Percentiles rank a stretch among this genome's conserved stretches.
phyloP scores from a whole-genome alignment of 2,888 invertebrate genomes.

The Cyaniris semiargus region DNA sequence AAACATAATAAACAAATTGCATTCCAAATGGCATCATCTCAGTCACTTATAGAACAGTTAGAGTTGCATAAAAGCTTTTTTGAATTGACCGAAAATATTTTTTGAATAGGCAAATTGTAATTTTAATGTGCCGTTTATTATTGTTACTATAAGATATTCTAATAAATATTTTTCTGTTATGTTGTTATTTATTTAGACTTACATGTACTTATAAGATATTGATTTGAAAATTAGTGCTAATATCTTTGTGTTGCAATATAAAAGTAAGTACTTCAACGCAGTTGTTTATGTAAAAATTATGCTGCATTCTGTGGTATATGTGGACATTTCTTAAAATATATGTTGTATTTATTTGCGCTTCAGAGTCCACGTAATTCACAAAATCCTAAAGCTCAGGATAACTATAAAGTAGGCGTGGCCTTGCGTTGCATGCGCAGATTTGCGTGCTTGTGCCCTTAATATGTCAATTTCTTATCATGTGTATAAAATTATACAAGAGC shows the following conservation, averaged over 20 bases:
- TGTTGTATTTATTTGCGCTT: conserved; percentile 16
- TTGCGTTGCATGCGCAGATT: not conserved
- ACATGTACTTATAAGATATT: not conserved
- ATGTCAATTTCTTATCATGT: not conserved
- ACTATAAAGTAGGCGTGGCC: not conserved
- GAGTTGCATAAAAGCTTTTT: not conserved
- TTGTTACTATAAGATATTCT: not conserved
- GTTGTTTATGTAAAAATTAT: not conserved
- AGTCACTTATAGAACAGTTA: not conserved
- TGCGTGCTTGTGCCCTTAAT: not conserved
- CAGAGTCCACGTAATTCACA: not conserved
- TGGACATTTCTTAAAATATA: not conserved
- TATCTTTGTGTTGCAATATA: not conserved
- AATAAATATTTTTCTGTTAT: not conserved
- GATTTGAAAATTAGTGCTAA: not conserved
- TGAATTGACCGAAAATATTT: not conserved
- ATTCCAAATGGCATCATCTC: not conserved
- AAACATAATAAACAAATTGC: not conserved
- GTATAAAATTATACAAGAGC: not conserved
- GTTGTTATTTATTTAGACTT: not conserved
- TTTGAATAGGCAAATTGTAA: not conserved
- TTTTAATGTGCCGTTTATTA: not conserved
- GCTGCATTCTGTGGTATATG: not conserved
- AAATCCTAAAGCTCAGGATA: not conserved
- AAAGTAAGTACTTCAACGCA: not conserved